Base-by-base conservation (phyloP, 2,888 invertebrate species). In the Ornithoptera priamus region DNA sequence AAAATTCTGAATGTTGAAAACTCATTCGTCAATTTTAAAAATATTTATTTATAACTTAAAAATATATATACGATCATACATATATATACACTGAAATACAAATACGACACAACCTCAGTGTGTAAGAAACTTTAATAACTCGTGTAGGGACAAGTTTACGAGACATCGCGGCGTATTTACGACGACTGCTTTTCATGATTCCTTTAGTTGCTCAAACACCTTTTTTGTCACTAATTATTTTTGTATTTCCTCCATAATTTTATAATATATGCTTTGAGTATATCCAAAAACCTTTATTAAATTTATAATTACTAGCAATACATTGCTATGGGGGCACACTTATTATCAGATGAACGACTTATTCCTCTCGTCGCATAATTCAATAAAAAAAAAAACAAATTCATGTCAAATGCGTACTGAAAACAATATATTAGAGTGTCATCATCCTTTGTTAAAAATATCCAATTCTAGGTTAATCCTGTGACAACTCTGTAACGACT, bases 141-240 rank as follows among this genome's bases (percentile, higher is more conserved):
- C 50, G 60, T 5, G 18, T 57, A 58, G 36, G 24, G 42, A 22
- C 17, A 62, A 58, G 46, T 59, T 59, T 59, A 65, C 46, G 65
- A 65, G 59, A 65, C 24, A n/a, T n/a, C 18, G n/a, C 46, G 65
- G 65, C 42, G 59, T 59, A 6, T 66, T 66, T 22, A 63, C 63
- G 62, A n/a, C 56, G 39, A 62, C 61, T 39, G 39, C 8, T 50
- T 66, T 53, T 60, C 7, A 60, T 50, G 60, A 36, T 50, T 24
- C 8, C 53, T 18, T 53, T 53, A 53, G 7, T 8, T 53, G 53
- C 5, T 12, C 53, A 53, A 53, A 53, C 53, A 53, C n/a, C 7
- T 53, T 53, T 53, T n/a, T n/a, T n/a, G n/a, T 12, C 18, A n/a
- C 18, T n/a, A 53, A 53, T 4, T n/a, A 53, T 53, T 53, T 18